Evolutionary conservation across 2,113 vertebrate genomes (phyloP), one percentile per base, ranked within the genome.

Genomic region (Phaetusa simplex): DNA sequence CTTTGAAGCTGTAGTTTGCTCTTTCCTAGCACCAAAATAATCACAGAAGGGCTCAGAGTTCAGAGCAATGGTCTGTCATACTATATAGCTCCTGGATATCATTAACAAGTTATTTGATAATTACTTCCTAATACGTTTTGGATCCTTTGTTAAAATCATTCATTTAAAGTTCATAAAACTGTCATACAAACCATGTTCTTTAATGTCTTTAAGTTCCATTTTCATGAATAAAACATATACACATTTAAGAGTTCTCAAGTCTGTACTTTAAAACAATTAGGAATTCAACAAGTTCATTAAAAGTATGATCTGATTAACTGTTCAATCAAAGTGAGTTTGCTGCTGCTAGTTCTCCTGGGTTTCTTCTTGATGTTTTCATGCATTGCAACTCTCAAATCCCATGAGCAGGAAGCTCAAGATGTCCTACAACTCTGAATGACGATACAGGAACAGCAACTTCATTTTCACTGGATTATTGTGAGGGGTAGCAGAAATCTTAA

Each of bases 91-190:
- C 91, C 65, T 90, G 56, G 69, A 91, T 92, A 40, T 77, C 86
- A 65, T 93, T 95, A 95, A 91, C 84, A 36, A 93, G 92, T 89
- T 82, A 94, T 95, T 95, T 94, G 94, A 91, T 95, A 95, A 95
- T 97, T 95, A 94, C 76, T 86, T 92, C 52, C 81, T 91, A 79
- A 84, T 74, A 82, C 3, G 1, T 82, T 92, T 89, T 61, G 65
- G 78, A 59, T 64, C 52, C 70, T 91, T 93, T 76, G 77, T 79
- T 94, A 76, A 77, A 66, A 65, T 84, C 55, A 49, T 89, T 95
- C 77, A 89, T 87, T 94, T 65, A 76, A 59, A 76, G 83, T 76
- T 87, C 94, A 89, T 94, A 95, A 97, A 95, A 36, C 66, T 93
- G 78, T 65, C 93, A 65, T 61, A 69, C 49, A 94, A 65, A 32